phyloP scores from a whole-genome alignment of 2,113 vertebrate species.

The Ailurus styani region DNA sequence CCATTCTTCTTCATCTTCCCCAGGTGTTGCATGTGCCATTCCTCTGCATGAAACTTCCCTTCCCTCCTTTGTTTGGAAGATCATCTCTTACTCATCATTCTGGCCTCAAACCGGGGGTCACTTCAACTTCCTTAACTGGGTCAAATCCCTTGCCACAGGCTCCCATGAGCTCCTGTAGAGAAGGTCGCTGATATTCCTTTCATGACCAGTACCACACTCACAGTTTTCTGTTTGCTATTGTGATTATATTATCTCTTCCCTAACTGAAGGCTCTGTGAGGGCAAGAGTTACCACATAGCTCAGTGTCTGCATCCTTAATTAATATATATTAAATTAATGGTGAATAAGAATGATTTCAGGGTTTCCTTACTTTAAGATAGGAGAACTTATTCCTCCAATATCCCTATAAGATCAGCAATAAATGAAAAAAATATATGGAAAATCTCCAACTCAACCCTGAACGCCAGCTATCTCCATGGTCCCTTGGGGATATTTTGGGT shows the following conservation, averaged over 20 bases:
- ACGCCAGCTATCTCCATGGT: neutral
- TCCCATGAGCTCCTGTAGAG: neutral
- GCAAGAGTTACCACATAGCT: neutral
- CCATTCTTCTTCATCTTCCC: neutral
- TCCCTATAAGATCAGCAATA: neutral
- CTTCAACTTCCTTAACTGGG: neutral
- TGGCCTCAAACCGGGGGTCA: neutral
- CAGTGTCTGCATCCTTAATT: neutral
- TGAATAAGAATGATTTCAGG: neutral
- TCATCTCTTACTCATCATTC: neutral
- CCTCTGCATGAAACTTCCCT: neutral
- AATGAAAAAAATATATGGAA: neutral
- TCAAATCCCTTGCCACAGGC: neutral
- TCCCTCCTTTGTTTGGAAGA: neutral
- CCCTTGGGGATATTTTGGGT: neutral
- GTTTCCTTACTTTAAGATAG: neutral
- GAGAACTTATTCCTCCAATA: neutral
- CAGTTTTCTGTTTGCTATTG: neutral
- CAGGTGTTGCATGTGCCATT: rapidly evolving
- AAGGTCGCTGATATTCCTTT: neutral
- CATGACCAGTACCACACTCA: neutral
- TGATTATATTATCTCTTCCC: neutral
- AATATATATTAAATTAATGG: neutral
- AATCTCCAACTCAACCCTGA: neutral
- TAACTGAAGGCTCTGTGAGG: neutral